Base-by-base conservation (phyloP, 2,888 invertebrate species). In the Xylocampa areola region DNA sequence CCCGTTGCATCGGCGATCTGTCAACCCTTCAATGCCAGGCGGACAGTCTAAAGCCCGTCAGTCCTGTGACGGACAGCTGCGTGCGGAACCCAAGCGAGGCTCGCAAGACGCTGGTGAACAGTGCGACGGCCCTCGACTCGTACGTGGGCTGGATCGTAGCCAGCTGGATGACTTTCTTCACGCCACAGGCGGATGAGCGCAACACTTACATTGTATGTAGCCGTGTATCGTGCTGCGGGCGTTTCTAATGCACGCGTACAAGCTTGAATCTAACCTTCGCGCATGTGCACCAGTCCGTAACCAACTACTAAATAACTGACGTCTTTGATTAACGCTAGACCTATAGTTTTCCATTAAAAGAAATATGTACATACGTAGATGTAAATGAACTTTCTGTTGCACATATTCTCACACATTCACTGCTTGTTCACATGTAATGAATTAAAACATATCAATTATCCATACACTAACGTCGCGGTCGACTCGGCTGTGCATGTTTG, bases 1-100 rank as follows among this genome's bases (percentile, higher is more conserved):
- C 79, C 77, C 92, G 94, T 82, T 94, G 94, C 89, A 89, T 94
- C 86, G 93, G 93, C 55, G 92, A 94, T 83, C 88, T 94, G 61
- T 90, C 92, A 27, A 84, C 86, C 63, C 90, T 81, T 76, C 89
- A 68, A 82, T 92, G 88, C 83, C 82, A 84, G 74, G 76, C 78
- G 47, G 92, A 75, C 77, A 55, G 33, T 77, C 30, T 53, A 55
- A 55, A 48, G 59, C 69, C 54, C 39, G 53, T 73, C 58, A 50
- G 74, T 44, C 30, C 73, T 36, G 80, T 35, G 68, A 77, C 51
- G 78, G 76, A 86, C 25, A 82, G 76, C 45, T 94, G 94, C 79
- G 82, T 90, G 68, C 76, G 85, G 49, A 83, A 91, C 61, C 86
- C 90, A 21, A 75, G 83, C 64, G 81, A 84, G 65, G 85, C 84